Evolutionary conservation across 2,797 vertebrate species (phyloP).

Genomic region (Morelia viridis): DNA sequence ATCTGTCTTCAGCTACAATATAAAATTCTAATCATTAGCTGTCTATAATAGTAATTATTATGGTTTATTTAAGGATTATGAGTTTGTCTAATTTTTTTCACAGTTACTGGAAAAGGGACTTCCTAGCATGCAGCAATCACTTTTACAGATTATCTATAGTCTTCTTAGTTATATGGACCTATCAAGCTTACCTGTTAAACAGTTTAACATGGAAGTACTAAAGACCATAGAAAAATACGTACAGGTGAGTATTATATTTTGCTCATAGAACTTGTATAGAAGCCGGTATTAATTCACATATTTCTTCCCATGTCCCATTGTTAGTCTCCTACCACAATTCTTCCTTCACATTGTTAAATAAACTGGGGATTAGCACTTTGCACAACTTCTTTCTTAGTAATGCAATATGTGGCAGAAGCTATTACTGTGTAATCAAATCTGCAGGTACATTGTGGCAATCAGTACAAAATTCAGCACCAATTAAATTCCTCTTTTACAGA

Average conservation of each 20-base stretch:
- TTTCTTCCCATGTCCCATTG: background rate
- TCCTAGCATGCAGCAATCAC: slow-evolving; percentile 93
- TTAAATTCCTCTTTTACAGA: background rate
- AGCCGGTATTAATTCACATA: background rate
- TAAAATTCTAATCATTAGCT: background rate
- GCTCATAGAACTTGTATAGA: background rate
- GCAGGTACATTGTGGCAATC: background rate
- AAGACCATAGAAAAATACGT: slow-evolving; percentile 98
- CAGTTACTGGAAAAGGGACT: slow-evolving; percentile 96
- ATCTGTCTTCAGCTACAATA: background rate
- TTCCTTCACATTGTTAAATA: background rate
- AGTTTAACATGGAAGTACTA: slow-evolving; percentile 93
- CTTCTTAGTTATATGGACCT: slow-evolving; percentile 97
- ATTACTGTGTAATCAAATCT: background rate
- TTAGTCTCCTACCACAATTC: background rate
- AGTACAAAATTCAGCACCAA: background rate
- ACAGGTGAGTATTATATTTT: slow-evolving; percentile 78
- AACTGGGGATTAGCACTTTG: background rate
- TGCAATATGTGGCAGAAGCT: background rate
- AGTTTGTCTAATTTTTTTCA: background rate
- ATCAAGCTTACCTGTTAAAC: slow-evolving; percentile 89
- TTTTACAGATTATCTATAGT: slow-evolving; percentile 96
- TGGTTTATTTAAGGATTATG: background rate
- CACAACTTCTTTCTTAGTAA: background rate
- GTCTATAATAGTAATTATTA: background rate